Evolutionary conservation across 2,797 vertebrate genomes (phyloP), one percentile per base, ranked within the genome.

Genomic region (Brachyalestes nurse): DNA sequence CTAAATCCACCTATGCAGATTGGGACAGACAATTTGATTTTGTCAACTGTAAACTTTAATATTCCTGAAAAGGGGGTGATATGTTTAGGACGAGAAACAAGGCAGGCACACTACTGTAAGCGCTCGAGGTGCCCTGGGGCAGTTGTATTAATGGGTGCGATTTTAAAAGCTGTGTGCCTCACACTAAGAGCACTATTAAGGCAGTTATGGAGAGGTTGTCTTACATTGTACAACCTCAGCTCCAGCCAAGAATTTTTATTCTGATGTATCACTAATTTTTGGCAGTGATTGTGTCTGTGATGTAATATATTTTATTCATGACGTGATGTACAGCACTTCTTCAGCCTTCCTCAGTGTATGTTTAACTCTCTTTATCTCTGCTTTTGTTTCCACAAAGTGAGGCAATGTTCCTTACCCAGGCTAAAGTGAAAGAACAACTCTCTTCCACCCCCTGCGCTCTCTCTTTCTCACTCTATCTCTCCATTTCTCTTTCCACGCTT

Each of bases 141-240:
- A 65, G 78, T 42, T 58, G 83, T 86, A 85, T 87, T 90, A 88
- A 90, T 86, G 86, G 86, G 90, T 83, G 79, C 80, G 72, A 83
- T 85, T 74, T 85, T 69, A 80, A 87, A 91, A 89, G 84, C 75
- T 78, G 65, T 60, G 84, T 81, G 84, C 84, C 78, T 80, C 38
- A 16, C n/a, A 75, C 66, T 65, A 19, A n/a, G 75, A 53, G 64
- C 72, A 66, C 17, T 6, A 51, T 51, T 13, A 14, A 40, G 38
- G 38, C 25, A 34, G 69, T 58, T 58, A 19, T 38, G 23, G 49
- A 55, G 67, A 71, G 45, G 9, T 17, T 8, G 1, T 14, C 7
- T 72, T 57, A 28, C 57, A 5, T 28, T 53, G 19, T 13, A 80
- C 58, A 58, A n/a, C 23, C 57, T 25, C 55, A 28, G 28, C 28